A percentile compares a stretch with the other conserved stretches of the same genome.
phyloP scores from a whole-genome alignment of 2,888 invertebrate genomes.

The Argyresthia albistria region DNA sequence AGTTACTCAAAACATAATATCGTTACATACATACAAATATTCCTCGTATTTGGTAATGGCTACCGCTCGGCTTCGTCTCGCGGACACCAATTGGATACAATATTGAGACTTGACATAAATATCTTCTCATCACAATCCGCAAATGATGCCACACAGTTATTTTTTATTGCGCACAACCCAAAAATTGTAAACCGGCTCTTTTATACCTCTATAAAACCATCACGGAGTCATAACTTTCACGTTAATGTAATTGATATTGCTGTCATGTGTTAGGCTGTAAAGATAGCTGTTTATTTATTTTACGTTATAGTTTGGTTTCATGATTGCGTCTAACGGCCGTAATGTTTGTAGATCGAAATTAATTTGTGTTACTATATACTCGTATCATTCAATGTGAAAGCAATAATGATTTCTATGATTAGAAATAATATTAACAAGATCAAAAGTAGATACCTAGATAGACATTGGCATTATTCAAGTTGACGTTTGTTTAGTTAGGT shows the following conservation, averaged over 20 bases:
- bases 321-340: too few relatives aligned
- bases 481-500: conserved; percentile 21
- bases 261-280: too few relatives aligned
- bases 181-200: conserved; percentile 27
- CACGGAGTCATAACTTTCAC: conserved; percentile 30
- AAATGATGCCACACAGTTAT: neutral
- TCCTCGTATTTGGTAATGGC: too few relatives aligned
- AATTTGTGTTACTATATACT: neutral
- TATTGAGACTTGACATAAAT: too few relatives aligned
- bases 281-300: conserved; percentile 6
- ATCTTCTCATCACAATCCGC: too few relatives aligned
- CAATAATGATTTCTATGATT: neutral
- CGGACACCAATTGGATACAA: too few relatives aligned
- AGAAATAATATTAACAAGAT: neutral
- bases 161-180: conserved; percentile 7
- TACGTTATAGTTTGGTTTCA: too few relatives aligned
- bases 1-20: too few relatives aligned
- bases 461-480: conserved; percentile 24
- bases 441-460: conserved; percentile 16
- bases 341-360: too few relatives aligned
- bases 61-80: too few relatives aligned
- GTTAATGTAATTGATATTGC: conserved; percentile 31
- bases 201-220: conserved; percentile 43
- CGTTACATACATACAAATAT: too few relatives aligned
- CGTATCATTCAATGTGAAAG: neutral